These are phyloP conservation scores for Eupithecia inturbata DNA, from an alignment of 2,888 invertebrate species.

Conservation along the genomic window DNA sequence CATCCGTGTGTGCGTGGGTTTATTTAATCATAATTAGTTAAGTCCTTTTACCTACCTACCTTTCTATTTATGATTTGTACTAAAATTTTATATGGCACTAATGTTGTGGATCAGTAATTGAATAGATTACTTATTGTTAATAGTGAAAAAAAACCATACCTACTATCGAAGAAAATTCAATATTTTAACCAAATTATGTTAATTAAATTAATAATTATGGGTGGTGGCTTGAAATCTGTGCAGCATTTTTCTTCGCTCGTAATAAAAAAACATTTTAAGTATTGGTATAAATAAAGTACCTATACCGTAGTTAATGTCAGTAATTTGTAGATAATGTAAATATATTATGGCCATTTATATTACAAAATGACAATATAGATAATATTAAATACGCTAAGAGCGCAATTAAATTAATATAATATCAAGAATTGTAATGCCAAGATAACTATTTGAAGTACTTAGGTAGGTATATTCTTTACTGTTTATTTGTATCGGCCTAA, in stretches of 20 bases:
- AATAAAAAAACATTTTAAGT: background rate
- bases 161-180: background rate
- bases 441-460: background rate
- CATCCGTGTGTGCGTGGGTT: background rate
- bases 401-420: conserved; percentile 36
- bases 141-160: conserved; percentile 3
- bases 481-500: conserved; percentile 26
- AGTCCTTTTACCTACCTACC: background rate
- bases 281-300: background rate
- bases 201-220: no score
- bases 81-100: background rate
- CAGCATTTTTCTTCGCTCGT: background rate
- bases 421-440: conserved; percentile 17
- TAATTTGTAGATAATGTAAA: conserved; percentile 40
- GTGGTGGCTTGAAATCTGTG: background rate
- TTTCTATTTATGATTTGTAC: background rate
- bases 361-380: conserved; percentile 51
- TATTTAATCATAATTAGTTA: background rate
- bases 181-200: background rate
- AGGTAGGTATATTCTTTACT: background rate
- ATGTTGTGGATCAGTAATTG: background rate
- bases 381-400: conserved; percentile 46
- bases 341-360: conserved; percentile 45
- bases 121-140: conserved; percentile 4
- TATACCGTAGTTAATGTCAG: background rate